Conservation (phyloP, 2,797 vertebrate species). For the Etheostoma nigrum region DNA sequence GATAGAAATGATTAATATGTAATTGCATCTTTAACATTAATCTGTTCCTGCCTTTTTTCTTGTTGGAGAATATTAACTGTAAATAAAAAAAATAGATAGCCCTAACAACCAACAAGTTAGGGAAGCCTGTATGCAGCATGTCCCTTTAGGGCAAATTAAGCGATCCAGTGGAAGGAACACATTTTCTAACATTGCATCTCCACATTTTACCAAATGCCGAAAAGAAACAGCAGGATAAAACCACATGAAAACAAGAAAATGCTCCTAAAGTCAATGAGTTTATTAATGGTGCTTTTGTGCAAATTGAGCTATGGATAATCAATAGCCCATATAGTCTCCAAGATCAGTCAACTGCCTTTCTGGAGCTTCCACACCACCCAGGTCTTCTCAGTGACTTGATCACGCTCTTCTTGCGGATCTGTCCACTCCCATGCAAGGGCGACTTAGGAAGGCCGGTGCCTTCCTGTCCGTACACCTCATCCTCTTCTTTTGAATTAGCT, state of each 20-base stretch:
- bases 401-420: slow-evolving; percentile 74
- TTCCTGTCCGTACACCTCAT: slow-evolving; percentile 45
- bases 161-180: neutral
- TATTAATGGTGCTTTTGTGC: neutral
- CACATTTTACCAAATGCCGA: neutral
- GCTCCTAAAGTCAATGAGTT: neutral
- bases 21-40: too few relatives aligned
- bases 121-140: too few relatives aligned
- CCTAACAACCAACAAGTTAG: too few relatives aligned
- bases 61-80: neutral
- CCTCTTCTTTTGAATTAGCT: slow-evolving; percentile 17
- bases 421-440: slow-evolving; percentile 24
- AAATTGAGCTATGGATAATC: neutral
- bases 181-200: neutral
- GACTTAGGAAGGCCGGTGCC: slow-evolving; percentile 22
- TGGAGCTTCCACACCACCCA: slow-evolving; percentile 89
- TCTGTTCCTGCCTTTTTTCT: too few relatives aligned
- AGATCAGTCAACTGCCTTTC: slow-evolving; percentile 84
- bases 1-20: too few relatives aligned
- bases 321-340: neutral
- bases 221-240: slow-evolving; percentile 1
- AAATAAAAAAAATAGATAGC: neutral
- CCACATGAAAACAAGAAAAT: neutral
- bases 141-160: too few relatives aligned
- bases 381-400: slow-evolving; percentile 88